Evolutionary conservation across 2,888 invertebrate genomes (phyloP).

Genomic region (Pardosa pseudoannulata): DNA sequence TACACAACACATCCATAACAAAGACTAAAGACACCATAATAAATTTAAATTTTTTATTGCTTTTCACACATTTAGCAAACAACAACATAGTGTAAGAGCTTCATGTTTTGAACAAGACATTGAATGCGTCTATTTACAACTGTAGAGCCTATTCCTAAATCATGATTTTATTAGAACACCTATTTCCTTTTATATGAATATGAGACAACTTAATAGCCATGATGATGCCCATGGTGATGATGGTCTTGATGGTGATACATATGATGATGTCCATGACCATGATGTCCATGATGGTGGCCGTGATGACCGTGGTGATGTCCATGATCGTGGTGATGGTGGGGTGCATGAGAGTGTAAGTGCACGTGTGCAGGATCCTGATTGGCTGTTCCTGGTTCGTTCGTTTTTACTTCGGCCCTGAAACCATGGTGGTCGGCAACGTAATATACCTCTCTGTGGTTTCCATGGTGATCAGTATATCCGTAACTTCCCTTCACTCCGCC

Average conservation of each 20-base stretch:
- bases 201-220: too few relatives aligned
- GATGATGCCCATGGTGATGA: conserved; percentile 17
- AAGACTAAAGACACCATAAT: too few relatives aligned
- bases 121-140: too few relatives aligned
- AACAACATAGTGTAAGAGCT: too few relatives aligned
- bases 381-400: conserved; percentile 52
- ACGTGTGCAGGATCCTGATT: conserved; percentile 54
- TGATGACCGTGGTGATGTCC: not conserved
- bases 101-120: too few relatives aligned
- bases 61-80: too few relatives aligned
- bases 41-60: too few relatives aligned
- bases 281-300: too few relatives aligned
- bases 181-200: too few relatives aligned
- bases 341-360: conserved; percentile 24
- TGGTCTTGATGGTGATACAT: not conserved
- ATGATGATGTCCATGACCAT: not conserved
- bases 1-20: too few relatives aligned
- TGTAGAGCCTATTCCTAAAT: too few relatives aligned
- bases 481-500: conserved; percentile 50
- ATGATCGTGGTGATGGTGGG: not conserved
- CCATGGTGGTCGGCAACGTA: conserved; percentile 48
- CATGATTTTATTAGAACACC: too few relatives aligned
- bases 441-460: conserved; percentile 42
- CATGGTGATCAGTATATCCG: conserved; percentile 42
- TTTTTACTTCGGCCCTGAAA: conserved; percentile 47